Base-by-base conservation (phyloP, 2,113 vertebrate species). In the Gasterosteus aculeatus region DNA sequence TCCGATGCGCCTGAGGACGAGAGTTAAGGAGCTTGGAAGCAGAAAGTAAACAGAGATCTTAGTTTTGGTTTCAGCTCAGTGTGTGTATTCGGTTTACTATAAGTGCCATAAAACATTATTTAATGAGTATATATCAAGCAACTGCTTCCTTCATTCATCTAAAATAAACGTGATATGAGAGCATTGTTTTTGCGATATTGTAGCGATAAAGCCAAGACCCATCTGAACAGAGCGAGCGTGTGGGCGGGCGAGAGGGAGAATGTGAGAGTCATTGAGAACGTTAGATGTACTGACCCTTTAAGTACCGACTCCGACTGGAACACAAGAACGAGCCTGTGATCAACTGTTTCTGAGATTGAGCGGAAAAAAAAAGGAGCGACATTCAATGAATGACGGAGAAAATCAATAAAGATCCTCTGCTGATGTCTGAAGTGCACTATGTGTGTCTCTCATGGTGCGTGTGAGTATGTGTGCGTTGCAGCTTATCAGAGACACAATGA, bases 1-100 rank as follows among this genome's bases (percentile, higher is more conserved):
- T 56, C 84, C 90, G 41, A 72, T 72, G 53, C 39, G 79, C 62
- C 92, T 94, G 78, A 66, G 47, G 65, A 29, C 4, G 7, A 29
- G 1, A 59, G 61, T 89, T 75, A 91, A 90, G 87, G 81, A 88
- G 19, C 29, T 22, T 42, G 31, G 38, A 78, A 54, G 44, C 18
- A 46, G 33, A 63, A 22, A 78, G 41, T 1, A 18, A 26, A 22
- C 15, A 44, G 19, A 15, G 19, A 59, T 33, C 39, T 18, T 39
- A 16, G 4, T 42, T 31, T 26, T 11, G 3, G 4, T 70, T 38
- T 29, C 35, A 64, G 44, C 22, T 42, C 19, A 60, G 22, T 26
- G 47, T 26, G n/a, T 53, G 14, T 29, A 26, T 29, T 26, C n/a
- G 15, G 16, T 44, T 53, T n/a, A 56, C 53, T 26, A 14, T 56